Evolutionary conservation across 2,797 vertebrate species (phyloP).

Genomic region (Schizothorax lantsangensis): DNA sequence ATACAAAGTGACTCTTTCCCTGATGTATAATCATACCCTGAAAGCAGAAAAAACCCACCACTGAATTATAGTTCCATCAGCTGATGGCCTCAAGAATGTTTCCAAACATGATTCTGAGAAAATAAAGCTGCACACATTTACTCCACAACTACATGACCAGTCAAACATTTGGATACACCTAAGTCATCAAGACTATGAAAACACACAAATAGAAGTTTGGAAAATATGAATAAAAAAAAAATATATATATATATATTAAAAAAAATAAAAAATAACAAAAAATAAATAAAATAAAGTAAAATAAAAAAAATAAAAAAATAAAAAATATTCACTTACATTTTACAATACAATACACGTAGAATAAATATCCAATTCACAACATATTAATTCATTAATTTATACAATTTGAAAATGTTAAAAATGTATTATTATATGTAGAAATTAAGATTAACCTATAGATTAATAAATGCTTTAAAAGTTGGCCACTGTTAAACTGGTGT

Average conservation of each 20-base stretch:
- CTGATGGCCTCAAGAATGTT: constrained; percentile 30
- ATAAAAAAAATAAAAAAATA: neutral
- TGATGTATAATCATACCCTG: constrained; percentile 17
- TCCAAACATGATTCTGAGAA: constrained; percentile 27
- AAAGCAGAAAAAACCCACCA: neutral
- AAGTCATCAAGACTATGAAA: neutral
- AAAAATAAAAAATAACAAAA: neutral
- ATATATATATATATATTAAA: too few relatives aligned
- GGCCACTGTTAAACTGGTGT: neutral
- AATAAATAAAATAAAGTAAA: neutral
- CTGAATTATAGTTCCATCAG: constrained; percentile 5
- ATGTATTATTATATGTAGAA: neutral
- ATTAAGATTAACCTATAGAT: neutral
- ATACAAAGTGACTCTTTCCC: constrained; percentile 1
- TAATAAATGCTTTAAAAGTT: neutral
- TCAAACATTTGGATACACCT: neutral
- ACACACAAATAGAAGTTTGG: neutral
- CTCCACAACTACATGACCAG: neutral
- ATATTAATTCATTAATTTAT: neutral
- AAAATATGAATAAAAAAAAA: too few relatives aligned
- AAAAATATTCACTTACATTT: neutral
- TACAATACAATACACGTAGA: neutral
- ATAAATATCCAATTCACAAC: neutral
- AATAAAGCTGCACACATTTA: neutral
- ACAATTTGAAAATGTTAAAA: neutral